Evolutionary conservation across 30 jellyfish, hydroid and myxozoan species (phyloP).

Genomic region (Turritopsis rubra): DNA sequence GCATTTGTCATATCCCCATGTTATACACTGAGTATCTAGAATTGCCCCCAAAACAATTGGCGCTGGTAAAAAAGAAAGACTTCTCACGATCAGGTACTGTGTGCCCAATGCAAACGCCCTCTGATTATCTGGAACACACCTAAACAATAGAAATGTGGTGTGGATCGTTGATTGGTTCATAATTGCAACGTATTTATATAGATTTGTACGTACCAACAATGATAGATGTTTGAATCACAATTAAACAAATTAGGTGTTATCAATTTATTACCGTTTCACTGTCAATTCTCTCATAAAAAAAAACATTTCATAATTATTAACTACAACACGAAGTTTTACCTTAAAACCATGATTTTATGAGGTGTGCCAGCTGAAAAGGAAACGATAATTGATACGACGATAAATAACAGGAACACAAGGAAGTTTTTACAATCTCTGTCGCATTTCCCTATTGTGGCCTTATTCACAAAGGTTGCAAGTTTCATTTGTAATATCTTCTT

Average conservation of each 20-base stretch:
- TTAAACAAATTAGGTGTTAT: too few relatives aligned
- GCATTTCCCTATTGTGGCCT: slow-evolving; percentile 74
- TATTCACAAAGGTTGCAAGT: not conserved
- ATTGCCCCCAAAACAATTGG: slow-evolving; percentile 75
- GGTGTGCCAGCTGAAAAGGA: slow-evolving; percentile 67
- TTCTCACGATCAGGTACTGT: slow-evolving; percentile 77
- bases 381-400: slow-evolving; percentile 20
- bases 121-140: slow-evolving; percentile 93
- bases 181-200: not conserved
- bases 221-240: too few relatives aligned
- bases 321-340: slow-evolving; percentile 30
- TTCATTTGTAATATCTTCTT: not conserved
- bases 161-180: too few relatives aligned
- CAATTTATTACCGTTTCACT: too few relatives aligned
- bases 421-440: slow-evolving; percentile 78
- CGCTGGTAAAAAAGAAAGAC: slow-evolving; percentile 83
- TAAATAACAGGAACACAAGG: slow-evolving; percentile 30
- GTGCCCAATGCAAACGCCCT: slow-evolving; percentile 83
- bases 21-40: slow-evolving; percentile 60
- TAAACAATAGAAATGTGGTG: slow-evolving; percentile 5
- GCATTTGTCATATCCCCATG: slow-evolving; percentile 66
- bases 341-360: slow-evolving; percentile 60
- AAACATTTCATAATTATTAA: too few relatives aligned
- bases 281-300: not conserved
- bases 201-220: too few relatives aligned